These are phyloP conservation scores for Phalacrocorax pelagicus DNA, from an alignment of 2,113 vertebrate genomes.

Conservation along the genomic window DNA sequence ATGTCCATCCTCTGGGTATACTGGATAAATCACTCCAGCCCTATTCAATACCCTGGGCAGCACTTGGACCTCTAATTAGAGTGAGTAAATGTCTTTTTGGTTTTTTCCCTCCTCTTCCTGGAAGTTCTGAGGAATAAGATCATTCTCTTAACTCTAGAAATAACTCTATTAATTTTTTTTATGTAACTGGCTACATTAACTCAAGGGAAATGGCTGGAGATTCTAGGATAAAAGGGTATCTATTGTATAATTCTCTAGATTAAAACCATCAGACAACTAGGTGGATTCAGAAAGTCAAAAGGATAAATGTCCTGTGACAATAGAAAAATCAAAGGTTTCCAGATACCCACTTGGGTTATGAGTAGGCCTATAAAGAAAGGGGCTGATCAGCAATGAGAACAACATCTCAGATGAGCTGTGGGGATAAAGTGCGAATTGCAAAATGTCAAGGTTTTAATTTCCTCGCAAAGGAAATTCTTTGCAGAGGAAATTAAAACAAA, in stretches of 20 bases:
- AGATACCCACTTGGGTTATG: background rate
- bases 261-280: constrained; percentile 12
- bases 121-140: constrained; percentile 20
- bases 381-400: background rate
- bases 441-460: constrained; percentile 55
- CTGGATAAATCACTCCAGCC: background rate
- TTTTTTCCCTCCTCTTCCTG: background rate
- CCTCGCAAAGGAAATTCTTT: background rate
- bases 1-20: background rate
- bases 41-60: constrained; percentile 20
- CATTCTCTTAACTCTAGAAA: constrained; percentile 51
- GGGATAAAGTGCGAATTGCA: constrained; percentile 34
- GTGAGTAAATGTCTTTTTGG: background rate
- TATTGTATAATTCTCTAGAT: background rate
- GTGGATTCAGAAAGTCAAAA: constrained; percentile 36
- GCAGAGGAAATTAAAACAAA: constrained; percentile 67
- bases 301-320: constrained; percentile 45
- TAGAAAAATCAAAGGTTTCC: constrained; percentile 32
- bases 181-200: constrained; percentile 23
- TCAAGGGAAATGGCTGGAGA: constrained; percentile 31
- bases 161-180: constrained; percentile 40
- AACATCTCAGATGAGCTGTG: constrained; percentile 45
- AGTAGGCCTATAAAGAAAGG: constrained; percentile 13
- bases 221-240: background rate
- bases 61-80: background rate